These are phyloP conservation scores for Oligia latruncula DNA, from an alignment of 2,888 invertebrate species.

Conservation along the genomic window DNA sequence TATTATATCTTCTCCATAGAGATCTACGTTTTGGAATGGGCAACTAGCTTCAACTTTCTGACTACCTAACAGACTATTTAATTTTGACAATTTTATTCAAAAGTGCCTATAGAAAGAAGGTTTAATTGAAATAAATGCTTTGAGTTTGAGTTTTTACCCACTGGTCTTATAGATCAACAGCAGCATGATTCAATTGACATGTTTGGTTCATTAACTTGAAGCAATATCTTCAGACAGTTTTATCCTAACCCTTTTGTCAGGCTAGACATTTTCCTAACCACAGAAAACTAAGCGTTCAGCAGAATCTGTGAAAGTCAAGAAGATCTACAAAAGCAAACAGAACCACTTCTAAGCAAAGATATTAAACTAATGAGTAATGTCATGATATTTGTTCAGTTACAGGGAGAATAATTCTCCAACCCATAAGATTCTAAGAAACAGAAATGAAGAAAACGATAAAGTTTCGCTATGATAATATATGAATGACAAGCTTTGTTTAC, in stretches of 20 bases:
- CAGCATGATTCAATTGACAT: neutral
- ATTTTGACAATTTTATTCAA: no score
- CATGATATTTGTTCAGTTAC: neutral
- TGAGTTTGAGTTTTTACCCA: no score
- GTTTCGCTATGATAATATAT: neutral
- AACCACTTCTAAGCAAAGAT: neutral
- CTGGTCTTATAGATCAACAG: neutral
- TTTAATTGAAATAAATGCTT: no score
- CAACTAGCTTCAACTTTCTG: no score
- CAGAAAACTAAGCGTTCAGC: neutral
- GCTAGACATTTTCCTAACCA: neutral
- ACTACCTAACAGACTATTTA: no score
- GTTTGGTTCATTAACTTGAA: neutral
- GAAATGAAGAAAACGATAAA: neutral
- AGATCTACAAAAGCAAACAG: neutral
- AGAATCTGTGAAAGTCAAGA: neutral
- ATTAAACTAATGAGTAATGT: neutral
- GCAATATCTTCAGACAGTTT: neutral
- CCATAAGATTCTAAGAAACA: neutral
- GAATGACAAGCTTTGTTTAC: slow-evolving; percentile 18
- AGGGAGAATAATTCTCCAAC: neutral
- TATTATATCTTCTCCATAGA: no score
- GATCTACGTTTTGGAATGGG: no score
- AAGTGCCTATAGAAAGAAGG: no score
- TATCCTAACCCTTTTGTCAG: neutral